Percentiles rank a stretch among this genome's conserved stretches.
Conservation (phyloP, 2,888 invertebrate species). For the Orchestes rusci region DNA sequence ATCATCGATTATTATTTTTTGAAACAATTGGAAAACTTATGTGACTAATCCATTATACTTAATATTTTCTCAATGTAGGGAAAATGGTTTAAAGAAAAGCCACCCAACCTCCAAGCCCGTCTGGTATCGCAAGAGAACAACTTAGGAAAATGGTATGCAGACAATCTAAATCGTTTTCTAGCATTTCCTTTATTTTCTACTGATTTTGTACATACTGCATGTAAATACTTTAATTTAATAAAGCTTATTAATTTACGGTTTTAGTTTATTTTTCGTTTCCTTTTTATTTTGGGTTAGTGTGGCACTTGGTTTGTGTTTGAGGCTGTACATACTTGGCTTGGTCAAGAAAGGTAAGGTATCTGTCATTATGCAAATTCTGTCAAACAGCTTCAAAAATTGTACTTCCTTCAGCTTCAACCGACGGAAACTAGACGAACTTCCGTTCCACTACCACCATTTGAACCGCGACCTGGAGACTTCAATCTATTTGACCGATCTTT, state of each 20-base stretch:
- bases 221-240: constrained; percentile 30
- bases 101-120: constrained; percentile 51
- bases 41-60: too few species aligned
- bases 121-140: constrained; percentile 51
- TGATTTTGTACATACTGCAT: constrained; percentile 26
- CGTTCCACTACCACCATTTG: constrained; percentile 66
- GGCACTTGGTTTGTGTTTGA: too few species aligned
- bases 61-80: constrained; percentile 47
- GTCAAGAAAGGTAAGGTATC: too few species aligned
- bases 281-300: too few species aligned
- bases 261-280: constrained; percentile 25
- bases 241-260: too few species aligned
- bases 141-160: constrained; percentile 43
- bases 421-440: constrained; percentile 74
- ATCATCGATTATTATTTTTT: too few species aligned
- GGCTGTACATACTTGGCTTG: too few species aligned
- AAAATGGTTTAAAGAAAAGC: constrained; percentile 51
- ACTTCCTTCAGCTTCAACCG: constrained; percentile 60
- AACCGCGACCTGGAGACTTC: constrained; percentile 56
- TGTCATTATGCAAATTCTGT: too few species aligned
- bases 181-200: too few species aligned
- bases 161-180: too few species aligned
- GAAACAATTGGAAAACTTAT: too few species aligned
- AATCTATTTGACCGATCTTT: constrained; percentile 64
- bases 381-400: too few species aligned